Conservation (phyloP, 2,888 invertebrate species). For the Morpho helenor region DNA sequence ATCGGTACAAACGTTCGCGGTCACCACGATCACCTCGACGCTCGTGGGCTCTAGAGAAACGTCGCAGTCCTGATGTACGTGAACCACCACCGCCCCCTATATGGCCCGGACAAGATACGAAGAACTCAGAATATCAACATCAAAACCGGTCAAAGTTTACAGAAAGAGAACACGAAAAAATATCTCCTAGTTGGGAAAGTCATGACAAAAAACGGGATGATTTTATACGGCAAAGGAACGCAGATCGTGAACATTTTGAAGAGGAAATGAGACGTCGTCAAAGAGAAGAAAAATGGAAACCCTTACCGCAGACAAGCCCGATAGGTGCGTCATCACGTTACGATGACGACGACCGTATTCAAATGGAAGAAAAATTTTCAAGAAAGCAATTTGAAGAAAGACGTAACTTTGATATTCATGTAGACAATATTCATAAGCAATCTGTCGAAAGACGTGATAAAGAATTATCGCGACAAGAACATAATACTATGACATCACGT, state of each 20-base stretch:
- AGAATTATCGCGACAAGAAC: slow-evolving; percentile 22
- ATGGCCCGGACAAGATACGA: slow-evolving; percentile 52
- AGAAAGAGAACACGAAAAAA: slow-evolving; percentile 30
- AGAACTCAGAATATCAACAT: slow-evolving; percentile 27
- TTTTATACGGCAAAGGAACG: slow-evolving; percentile 9
- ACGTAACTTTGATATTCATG: slow-evolving; percentile 17
- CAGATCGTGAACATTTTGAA: slow-evolving; percentile 19
- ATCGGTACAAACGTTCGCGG: slow-evolving; percentile 54
- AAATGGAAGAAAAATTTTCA: slow-evolving; percentile 17
- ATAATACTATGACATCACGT: slow-evolving; percentile 12
- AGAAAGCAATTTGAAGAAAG: slow-evolving; percentile 21
- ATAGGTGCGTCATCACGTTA: slow-evolving; percentile 19
- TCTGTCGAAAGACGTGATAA: slow-evolving; percentile 34
- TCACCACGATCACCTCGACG: slow-evolving; percentile 61
- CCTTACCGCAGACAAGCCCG: slow-evolving; percentile 19
- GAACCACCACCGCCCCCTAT: slow-evolving; percentile 60
- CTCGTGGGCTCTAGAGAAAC: slow-evolving; percentile 67
- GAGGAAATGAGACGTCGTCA: slow-evolving; percentile 22
- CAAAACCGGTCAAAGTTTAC: slow-evolving; percentile 29
- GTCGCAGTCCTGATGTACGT: slow-evolving; percentile 47
- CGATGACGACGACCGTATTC: slow-evolving; percentile 15
- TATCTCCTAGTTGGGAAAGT: slow-evolving; percentile 32
- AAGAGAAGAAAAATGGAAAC: slow-evolving; percentile 25
- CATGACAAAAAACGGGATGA: slow-evolving; percentile 21
- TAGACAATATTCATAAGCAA: slow-evolving; percentile 34